These are phyloP conservation scores for Sebastes itinus DNA, from an alignment of 2,797 vertebrate genomes.

Conservation along the genomic window DNA sequence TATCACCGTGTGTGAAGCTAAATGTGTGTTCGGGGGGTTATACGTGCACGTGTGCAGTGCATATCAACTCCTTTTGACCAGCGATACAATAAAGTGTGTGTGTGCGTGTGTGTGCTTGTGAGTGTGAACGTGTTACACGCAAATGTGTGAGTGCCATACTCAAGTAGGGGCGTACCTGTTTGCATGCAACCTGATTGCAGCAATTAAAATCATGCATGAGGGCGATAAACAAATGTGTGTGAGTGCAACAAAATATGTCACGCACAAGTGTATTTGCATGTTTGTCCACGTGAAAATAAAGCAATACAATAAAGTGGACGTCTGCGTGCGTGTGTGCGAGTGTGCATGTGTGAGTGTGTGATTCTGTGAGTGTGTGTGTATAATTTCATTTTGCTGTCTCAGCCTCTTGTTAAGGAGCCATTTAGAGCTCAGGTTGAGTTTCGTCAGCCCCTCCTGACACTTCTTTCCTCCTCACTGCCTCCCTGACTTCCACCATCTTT, in stretches of 20 bases:
- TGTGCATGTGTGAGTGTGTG: neutral
- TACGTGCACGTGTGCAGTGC: slow-evolving; percentile 28
- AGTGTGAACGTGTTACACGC: slow-evolving; percentile 10
- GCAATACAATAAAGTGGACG: neutral
- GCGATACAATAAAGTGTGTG: slow-evolving; percentile 28
- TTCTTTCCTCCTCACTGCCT: slow-evolving; percentile 65
- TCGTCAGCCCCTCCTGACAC: slow-evolving; percentile 65
- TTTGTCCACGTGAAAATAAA: slow-evolving; percentile 18
- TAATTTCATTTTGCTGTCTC: slow-evolving; percentile 73
- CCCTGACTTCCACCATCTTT: slow-evolving; percentile 66
- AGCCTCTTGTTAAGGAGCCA: slow-evolving; percentile 72
- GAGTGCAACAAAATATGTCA: neutral
- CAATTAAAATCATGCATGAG: slow-evolving; percentile 11
- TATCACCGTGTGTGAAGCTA: slow-evolving; percentile 68
- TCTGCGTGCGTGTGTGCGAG: neutral
- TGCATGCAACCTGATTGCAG: slow-evolving; percentile 29
- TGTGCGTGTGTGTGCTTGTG: slow-evolving; percentile 2
- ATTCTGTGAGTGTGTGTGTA: neutral
- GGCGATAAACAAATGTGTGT: neutral
- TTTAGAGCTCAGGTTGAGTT: slow-evolving; percentile 76
- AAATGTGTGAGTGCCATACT: slow-evolving; percentile 4
- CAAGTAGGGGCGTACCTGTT: slow-evolving; percentile 25
- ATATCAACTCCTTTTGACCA: slow-evolving; percentile 53
- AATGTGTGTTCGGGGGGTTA: slow-evolving; percentile 54
- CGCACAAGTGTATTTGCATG: slow-evolving; percentile 8